Percentiles rank a stretch among this genome's conserved stretches.
These are phyloP conservation scores for Plusia festucae DNA, from an alignment of 2,888 invertebrate species.

Conservation along the genomic window DNA sequence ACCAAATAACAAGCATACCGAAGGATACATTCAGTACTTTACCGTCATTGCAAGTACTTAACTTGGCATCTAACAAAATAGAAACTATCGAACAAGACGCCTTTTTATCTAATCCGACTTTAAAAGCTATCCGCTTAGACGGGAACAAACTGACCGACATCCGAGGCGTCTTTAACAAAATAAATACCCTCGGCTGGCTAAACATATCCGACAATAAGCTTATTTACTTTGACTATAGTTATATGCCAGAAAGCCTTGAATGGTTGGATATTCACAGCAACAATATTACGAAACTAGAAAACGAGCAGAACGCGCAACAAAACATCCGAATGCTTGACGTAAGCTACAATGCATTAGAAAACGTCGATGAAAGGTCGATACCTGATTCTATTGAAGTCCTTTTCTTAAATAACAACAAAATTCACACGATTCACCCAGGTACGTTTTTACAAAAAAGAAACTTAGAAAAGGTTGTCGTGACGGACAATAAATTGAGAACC, in stretches of 20 bases:
- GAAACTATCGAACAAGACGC: conserved; percentile 93
- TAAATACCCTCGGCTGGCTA: conserved; percentile 93
- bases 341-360: conserved; percentile 92
- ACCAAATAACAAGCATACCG: conserved; percentile 92
- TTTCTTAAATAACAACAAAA: conserved; percentile 93
- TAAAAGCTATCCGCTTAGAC: conserved; percentile 93
- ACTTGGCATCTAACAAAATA: conserved; percentile 94
- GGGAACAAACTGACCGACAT: conserved; percentile 94
- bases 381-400: conserved; percentile 93
- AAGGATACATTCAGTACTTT: conserved; percentile 93
- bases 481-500: conserved; percentile 92
- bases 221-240: conserved; percentile 94
- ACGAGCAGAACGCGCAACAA: conserved; percentile 91
- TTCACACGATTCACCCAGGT: conserved; percentile 92
- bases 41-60: conserved; percentile 93
- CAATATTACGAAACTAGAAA: conserved; percentile 92
- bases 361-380: conserved; percentile 91
- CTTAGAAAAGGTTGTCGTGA: conserved; percentile 93
- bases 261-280: conserved; percentile 95
- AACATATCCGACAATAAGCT: conserved; percentile 95
- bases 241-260: conserved; percentile 92
- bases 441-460: conserved; percentile 92
- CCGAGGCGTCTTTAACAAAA: conserved; percentile 92
- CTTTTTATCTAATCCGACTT: conserved; percentile 92
- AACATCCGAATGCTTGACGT: conserved; percentile 93